Conservation (phyloP, 2,888 invertebrate species). For the Zhuqinia jingwanae region DNA sequence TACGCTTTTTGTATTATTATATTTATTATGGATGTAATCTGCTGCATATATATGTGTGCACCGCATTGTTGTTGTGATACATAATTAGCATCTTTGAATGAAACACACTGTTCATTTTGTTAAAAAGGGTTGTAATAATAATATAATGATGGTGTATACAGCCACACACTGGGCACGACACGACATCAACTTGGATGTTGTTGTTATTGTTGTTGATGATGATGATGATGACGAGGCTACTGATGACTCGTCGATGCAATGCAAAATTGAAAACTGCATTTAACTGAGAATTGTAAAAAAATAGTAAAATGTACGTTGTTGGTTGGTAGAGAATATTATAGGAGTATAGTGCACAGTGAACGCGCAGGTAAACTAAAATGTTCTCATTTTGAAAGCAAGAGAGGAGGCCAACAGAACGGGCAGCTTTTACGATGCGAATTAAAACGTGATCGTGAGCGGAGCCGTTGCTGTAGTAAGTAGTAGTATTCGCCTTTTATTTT, state of each 20-base stretch:
- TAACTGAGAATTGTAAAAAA: no score
- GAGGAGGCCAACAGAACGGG: conserved; percentile 49
- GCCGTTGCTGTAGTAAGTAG: conserved; percentile 15
- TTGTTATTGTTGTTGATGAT: no score
- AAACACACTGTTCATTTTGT: conserved; percentile 38
- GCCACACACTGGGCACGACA: conserved; percentile 34
- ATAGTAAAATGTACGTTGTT: no score
- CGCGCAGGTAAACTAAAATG: neutral
- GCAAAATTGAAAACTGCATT: no score
- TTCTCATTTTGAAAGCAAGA: conserved; percentile 1
- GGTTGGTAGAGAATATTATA: no score
- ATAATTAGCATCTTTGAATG: conserved; percentile 33
- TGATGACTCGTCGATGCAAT: no score
- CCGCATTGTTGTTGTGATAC: conserved; percentile 19
- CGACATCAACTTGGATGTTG: neutral
- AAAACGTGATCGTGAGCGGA: conserved; percentile 41
- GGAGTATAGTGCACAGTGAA: no score
- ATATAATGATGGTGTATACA: no score
- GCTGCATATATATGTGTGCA: no score
- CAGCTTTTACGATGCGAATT: conserved; percentile 51
- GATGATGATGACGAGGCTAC: neutral
- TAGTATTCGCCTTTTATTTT: neutral
- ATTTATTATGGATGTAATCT: no score
- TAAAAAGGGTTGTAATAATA: conserved; percentile 9
- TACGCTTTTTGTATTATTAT: no score